Conservation (phyloP, 2,797 vertebrate species). For the Rhadinocentrus ornatus region DNA sequence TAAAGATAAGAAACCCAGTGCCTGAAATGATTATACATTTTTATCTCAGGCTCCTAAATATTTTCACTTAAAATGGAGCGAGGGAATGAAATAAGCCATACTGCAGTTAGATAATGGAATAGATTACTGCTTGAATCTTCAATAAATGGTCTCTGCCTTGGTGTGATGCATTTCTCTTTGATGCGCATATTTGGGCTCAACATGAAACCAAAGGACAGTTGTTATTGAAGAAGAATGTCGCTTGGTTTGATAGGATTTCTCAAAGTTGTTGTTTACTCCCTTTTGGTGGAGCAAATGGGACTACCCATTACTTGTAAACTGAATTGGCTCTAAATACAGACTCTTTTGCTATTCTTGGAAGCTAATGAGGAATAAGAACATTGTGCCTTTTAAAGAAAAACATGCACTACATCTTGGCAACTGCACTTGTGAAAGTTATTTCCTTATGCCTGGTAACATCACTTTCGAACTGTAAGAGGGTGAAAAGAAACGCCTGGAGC, state of each 20-base stretch:
- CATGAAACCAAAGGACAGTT: conserved; percentile 32
- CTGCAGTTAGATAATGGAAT: conserved; percentile 11
- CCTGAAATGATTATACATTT: conserved; percentile 16
- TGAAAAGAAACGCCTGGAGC: conserved; percentile 17
- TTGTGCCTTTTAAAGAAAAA: conserved; percentile 24
- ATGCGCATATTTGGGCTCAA: conserved; percentile 27
- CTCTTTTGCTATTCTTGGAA: conserved; percentile 1
- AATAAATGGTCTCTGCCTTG: conserved; percentile 25
- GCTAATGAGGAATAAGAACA: conserved; percentile 20
- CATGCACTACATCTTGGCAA: conserved; percentile 3
- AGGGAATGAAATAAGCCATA: conserved; percentile 14
- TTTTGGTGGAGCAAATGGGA: background rate
- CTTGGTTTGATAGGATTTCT: conserved; percentile 7
- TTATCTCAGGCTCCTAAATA: conserved; percentile 28
- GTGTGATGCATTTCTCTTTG: conserved; percentile 40
- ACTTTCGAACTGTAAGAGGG: conserved; percentile 10
- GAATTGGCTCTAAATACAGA: background rate
- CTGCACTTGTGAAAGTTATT: conserved; percentile 29
- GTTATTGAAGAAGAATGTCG: conserved; percentile 25
- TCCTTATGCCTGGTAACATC: conserved; percentile 40
- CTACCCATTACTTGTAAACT: background rate
- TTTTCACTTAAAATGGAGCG: conserved; percentile 24
- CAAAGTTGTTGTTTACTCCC: background rate
- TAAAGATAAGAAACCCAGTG: conserved; percentile 5
- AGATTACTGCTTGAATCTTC: conserved; percentile 30